Percentiles rank a stretch among this genome's conserved stretches.
Evolutionary conservation across 2,113 vertebrate genomes (phyloP).

Genomic region (Phylloscopus whistleri): DNA sequence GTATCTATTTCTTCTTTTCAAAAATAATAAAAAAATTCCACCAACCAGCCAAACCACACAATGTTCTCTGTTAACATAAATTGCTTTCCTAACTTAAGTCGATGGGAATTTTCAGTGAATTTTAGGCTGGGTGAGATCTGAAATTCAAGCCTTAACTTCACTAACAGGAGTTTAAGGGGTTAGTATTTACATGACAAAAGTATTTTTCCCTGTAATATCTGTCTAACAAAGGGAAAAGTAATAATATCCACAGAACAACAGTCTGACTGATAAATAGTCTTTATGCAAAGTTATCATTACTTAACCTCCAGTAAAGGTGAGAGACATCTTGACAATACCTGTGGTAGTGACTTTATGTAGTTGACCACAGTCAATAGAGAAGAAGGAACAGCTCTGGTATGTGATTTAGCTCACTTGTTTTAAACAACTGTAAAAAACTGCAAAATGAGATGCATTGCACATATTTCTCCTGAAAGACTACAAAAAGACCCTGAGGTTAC

Average conservation of each 20-base stretch:
- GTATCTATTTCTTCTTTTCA: background rate
- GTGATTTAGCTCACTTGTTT: background rate
- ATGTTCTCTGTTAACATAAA: background rate
- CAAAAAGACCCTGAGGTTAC: background rate
- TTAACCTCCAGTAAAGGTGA: background rate
- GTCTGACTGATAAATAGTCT: background rate
- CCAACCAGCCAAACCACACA: rapidly evolving
- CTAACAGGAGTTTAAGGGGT: background rate
- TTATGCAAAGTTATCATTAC: background rate
- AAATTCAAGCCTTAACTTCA: background rate
- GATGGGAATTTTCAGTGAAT: background rate
- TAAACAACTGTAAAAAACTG: background rate
- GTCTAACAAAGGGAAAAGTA: background rate
- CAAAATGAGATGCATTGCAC: background rate
- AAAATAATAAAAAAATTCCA: background rate
- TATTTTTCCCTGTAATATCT: background rate
- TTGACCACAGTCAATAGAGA: background rate
- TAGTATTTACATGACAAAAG: background rate
- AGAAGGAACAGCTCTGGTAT: background rate
- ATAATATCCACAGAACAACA: background rate
- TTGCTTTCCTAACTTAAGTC: background rate
- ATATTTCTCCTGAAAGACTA: background rate
- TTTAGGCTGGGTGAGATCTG: background rate
- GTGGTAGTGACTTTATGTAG: background rate
- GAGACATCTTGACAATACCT: background rate